These are phyloP conservation scores for Drosophila pruinosa DNA, from an alignment of 1,140 invertebrate genomes.

Conservation along the genomic window DNA sequence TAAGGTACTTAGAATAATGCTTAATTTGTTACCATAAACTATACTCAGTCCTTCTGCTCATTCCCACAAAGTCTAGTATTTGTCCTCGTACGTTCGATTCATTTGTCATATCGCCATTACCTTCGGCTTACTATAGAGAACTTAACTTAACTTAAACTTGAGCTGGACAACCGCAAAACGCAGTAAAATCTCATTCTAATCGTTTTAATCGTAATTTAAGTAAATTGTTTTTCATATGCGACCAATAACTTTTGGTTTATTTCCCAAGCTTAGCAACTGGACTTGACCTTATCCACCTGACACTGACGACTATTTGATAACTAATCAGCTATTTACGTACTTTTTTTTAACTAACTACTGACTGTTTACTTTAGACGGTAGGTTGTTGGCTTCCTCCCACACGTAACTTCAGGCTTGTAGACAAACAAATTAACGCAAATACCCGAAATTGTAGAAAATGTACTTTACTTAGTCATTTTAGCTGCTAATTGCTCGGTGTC, in stretches of 20 bases:
- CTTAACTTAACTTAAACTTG: constrained; percentile 34
- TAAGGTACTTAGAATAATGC: too few species aligned
- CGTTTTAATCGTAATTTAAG: constrained; percentile 16
- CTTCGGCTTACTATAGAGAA: constrained; percentile 26
- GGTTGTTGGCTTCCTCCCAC: constrained; percentile 21
- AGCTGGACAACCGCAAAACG: constrained; percentile 56
- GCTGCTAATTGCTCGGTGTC: constrained; percentile 63
- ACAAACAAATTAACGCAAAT: constrained; percentile 46
- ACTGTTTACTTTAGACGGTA: neutral
- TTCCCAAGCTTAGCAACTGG: constrained; percentile 11
- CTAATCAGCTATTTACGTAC: constrained; percentile 30
- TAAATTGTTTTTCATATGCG: constrained; percentile 43
- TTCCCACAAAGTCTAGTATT: neutral
- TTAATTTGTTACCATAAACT: neutral
- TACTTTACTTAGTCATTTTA: constrained; percentile 38
- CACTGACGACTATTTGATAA: constrained; percentile 32
- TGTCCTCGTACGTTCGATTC: neutral
- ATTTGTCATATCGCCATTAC: constrained; percentile 18
- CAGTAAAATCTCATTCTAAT: constrained; percentile 50
- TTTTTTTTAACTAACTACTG: neutral
- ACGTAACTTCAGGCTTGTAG: constrained; percentile 1
- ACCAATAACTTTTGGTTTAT: constrained; percentile 4
- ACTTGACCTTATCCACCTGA: constrained; percentile 30
- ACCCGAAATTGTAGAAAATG: constrained; percentile 42
- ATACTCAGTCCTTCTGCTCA: neutral